A percentile compares a stretch with the other conserved stretches of the same genome.
Evolutionary conservation across 2,888 invertebrate genomes (phyloP).

Genomic region (Merodon equestris): DNA sequence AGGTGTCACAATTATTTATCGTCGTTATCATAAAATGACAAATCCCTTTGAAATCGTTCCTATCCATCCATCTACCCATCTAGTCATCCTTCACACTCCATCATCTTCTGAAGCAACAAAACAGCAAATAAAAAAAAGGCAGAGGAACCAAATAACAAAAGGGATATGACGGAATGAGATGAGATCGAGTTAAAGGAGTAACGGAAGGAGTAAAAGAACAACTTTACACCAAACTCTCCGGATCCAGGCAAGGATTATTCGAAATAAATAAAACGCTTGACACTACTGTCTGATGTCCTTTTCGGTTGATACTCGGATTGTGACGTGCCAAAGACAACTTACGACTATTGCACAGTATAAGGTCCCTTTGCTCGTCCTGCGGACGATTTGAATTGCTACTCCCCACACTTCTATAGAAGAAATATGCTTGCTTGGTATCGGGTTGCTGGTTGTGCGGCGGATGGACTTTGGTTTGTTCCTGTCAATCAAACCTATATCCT

Average conservation of each 20-base stretch:
- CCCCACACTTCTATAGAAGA: no score
- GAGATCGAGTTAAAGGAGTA: conserved; percentile 5
- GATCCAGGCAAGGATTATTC: conserved; percentile 40
- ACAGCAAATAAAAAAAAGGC: conserved; percentile 5
- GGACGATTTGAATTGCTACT: conserved; percentile 36
- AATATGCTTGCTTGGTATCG: no score
- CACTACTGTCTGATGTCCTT: conserved; percentile 59
- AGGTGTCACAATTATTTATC: conserved; percentile 65
- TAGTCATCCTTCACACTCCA: conserved; percentile 45
- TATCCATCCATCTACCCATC: conserved; percentile 12
- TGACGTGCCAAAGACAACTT: conserved; percentile 62
- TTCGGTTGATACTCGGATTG: conserved; percentile 43
- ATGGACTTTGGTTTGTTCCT: conserved; percentile 27
- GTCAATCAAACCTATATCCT: conserved; percentile 47
- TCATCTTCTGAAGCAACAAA: conserved; percentile 34
- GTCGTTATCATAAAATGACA: conserved; percentile 60
- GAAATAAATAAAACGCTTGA: conserved; percentile 63
- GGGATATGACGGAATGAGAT: no score
- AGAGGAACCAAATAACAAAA: conserved; percentile 25
- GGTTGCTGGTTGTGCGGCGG: conserved; percentile 6
- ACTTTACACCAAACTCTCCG: conserved; percentile 3
- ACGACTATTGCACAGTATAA: conserved; percentile 34
- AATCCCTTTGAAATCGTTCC: conserved; percentile 60
- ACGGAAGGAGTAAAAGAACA: conserved; percentile 27
- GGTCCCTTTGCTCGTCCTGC: background rate